Base-by-base conservation (phyloP, 2,797 vertebrate species). In the Siniperca scherzeri region DNA sequence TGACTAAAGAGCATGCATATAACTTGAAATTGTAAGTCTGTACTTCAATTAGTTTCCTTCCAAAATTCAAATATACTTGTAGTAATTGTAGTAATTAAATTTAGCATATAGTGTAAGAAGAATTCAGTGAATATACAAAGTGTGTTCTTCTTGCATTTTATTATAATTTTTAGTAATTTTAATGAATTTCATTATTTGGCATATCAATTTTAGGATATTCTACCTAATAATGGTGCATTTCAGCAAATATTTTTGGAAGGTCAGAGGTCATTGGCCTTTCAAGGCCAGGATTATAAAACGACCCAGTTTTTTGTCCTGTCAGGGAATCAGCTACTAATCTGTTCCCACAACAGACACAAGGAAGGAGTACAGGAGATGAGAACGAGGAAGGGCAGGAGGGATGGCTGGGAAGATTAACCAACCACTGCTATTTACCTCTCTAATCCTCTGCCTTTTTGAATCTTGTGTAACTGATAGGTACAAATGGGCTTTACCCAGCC, bases 381-480 rank as follows among this genome's bases (percentile, higher is more conserved):
- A 22, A 25, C 64, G 56, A 77, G 48, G 19, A 3, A 77, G 60
- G 27, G 13, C 19, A n/a, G 57, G 61, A 70, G 13, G 50, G 52
- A 55, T 8, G 53, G 60, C 40, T 52, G 71, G 33, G 36, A 38
- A 89, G 91, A 87, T 93, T 91, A 90, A 68, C 70, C 42, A 70
- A 57, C 67, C 42, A 40, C 21, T 72, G 85, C 74, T 87, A 78
- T 89, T 90, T 88, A 88, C 66, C 79, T 78, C 86, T 76, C 52
- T 94, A 94, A 95, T 93, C 93, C 83, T 74, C n/a, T 22, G 53
- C 30, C 36, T 67, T 88, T 87, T 81, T 70, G 12, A 82, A 53
- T 46, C 85, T 72, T 88, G 77, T 92, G 87, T 82, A 91, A 92
- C 42, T 81, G 90, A 93, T 89, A 62, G 84, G 84, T 42, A 87